Base-by-base conservation (phyloP, 2,113 vertebrate species). In the Semnornis frantzii region DNA sequence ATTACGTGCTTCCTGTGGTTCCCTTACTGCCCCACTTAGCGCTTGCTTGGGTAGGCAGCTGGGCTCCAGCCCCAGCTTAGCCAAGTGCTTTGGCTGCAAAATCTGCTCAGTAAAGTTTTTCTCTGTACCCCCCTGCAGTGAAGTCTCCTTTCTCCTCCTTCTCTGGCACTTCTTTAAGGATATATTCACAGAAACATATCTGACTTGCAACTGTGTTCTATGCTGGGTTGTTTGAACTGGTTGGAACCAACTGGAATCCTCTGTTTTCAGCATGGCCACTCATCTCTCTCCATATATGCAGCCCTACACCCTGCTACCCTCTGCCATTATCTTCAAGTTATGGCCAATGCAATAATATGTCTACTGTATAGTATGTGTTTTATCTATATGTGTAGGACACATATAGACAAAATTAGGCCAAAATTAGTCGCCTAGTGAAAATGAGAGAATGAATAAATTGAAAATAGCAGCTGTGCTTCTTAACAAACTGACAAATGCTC, bases 181-280 rank as follows among this genome's bases (percentile, higher is more conserved):
- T 17, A 2, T 73, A 73, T 73, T 62, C 46, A 46, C 27, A 54
- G 44, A n/a, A 10, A 27, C 50, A 37, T 13, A 21, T 23, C 57
- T 44, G 42, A 28, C 8, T 6, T 7, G 7, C 27, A 55, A 18
- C 44, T 81, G 37, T 72, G 30, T n/a, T 33, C 55, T 42, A 20
- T 8, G 1, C 10, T 64, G 46, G 9, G 42, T 20, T 2, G 3
- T 6, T 46, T 27, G 12, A 65, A 15, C 23, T 2, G 0, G 9
- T 15, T 63, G 37, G 24, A 55, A 11, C 34, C 2, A 2, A 2
- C 57, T 55, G 31, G 33, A 48, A 16, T 34, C 2, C 2, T 2
- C 39, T 75, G 17, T 69, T 37, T 62, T 28, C 3, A 4, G 28
- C 8, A 14, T 8, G 72, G 25, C 3, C 33, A 13, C 6, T 31